A percentile compares a stretch with the other conserved stretches of the same genome.
Conservation (phyloP, 2,797 vertebrate genomes). For the Oreochromis mossambicus region DNA sequence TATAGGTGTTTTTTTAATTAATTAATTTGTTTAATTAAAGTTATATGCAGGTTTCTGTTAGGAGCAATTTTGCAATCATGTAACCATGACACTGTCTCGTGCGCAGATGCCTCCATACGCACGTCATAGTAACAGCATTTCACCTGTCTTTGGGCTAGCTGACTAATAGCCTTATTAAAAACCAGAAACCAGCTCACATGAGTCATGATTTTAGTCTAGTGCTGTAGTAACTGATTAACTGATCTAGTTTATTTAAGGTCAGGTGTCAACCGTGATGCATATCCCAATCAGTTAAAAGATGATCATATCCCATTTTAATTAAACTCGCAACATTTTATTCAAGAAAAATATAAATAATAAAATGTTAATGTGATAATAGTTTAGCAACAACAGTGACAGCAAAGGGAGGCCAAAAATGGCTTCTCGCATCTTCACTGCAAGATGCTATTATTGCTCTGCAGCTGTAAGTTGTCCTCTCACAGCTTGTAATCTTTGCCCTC, state of each 20-base stretch:
- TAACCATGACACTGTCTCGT: not conserved
- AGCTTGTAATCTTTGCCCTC: conserved; percentile 51
- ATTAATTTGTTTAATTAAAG: not conserved
- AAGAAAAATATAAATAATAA: not conserved
- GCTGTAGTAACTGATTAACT: not conserved
- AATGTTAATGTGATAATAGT: not conserved
- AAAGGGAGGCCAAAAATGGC: not conserved
- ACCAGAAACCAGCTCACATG: not conserved
- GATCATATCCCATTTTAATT: not conserved
- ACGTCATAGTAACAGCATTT: not conserved
- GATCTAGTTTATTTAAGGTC: not conserved
- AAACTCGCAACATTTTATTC: not conserved
- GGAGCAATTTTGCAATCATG: not conserved
- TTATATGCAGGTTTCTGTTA: not conserved
- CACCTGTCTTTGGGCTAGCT: not conserved
- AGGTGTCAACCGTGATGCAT: not conserved
- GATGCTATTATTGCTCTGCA: conserved; percentile 18
- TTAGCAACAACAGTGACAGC: not conserved
- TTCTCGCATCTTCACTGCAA: conserved; percentile 17
- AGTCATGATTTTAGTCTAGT: not conserved
- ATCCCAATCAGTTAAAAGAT: not conserved
- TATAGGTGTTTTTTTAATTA: not conserved
- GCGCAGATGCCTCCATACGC: not conserved
- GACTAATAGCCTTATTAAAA: not conserved
- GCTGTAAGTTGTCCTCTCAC: conserved; percentile 43